A percentile compares a stretch with the other conserved stretches of the same genome.
These are phyloP conservation scores for Cairina moschata DNA, from an alignment of 2,113 vertebrate species.

Conservation along the genomic window DNA sequence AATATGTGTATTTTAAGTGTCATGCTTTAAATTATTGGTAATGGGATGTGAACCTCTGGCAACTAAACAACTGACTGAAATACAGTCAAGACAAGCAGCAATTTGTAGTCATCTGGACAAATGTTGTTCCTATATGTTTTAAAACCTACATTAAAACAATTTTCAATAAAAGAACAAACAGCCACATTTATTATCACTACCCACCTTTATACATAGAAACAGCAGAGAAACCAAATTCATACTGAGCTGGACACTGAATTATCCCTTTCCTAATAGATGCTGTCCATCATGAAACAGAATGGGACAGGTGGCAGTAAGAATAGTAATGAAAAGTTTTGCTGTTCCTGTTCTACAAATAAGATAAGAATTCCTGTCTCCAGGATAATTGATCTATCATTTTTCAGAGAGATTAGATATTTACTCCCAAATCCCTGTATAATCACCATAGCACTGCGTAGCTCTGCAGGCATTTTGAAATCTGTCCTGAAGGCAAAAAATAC, in stretches of 20 bases:
- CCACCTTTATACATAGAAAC: neutral
- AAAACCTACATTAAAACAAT: neutral
- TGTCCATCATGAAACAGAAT: neutral
- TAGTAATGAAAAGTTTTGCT: neutral
- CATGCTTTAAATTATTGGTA: neutral
- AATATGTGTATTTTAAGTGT: neutral
- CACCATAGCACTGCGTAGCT: neutral
- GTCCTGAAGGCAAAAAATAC: neutral
- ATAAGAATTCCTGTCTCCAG: neutral
- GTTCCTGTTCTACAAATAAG: neutral
- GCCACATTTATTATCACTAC: neutral
- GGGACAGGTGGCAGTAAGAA: neutral
- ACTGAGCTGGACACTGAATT: neutral
- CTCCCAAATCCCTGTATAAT: neutral
- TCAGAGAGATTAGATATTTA: neutral
- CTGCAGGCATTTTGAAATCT: neutral
- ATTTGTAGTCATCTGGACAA: neutral
- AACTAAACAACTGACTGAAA: neutral
- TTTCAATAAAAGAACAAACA: neutral
- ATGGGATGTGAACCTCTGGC: neutral
- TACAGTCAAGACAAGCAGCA: neutral
- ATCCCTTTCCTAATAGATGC: neutral
- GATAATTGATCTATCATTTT: neutral
- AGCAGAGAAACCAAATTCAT: neutral
- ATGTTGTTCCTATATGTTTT: neutral